Conservation (phyloP, 2,797 vertebrate species). For the Clarias fuscus region DNA sequence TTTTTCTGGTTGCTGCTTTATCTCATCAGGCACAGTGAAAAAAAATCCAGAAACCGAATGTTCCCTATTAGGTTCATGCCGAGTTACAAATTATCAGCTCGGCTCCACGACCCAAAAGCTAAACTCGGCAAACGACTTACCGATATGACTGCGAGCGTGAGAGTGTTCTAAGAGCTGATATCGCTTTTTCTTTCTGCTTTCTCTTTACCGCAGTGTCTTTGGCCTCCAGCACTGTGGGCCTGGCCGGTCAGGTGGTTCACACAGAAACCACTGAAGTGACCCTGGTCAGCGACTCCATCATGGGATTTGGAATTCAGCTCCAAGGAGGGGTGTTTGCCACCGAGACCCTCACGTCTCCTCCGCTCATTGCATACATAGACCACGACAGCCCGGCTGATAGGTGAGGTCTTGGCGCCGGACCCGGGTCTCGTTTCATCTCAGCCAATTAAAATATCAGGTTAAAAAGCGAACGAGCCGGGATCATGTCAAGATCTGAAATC, state of each 20-base stretch:
- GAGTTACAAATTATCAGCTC: background rate
- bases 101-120: background rate
- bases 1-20: background rate
- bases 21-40: too few species aligned
- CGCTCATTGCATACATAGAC: slow-evolving; percentile 96
- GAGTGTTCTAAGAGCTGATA: background rate
- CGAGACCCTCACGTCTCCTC: slow-evolving; percentile 93
- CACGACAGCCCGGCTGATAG: slow-evolving; percentile 95
- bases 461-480: slow-evolving; percentile 12
- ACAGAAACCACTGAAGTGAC: slow-evolving; percentile 94
- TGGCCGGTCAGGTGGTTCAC: slow-evolving; percentile 96
- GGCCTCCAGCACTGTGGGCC: slow-evolving; percentile 93
- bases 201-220: slow-evolving; percentile 83
- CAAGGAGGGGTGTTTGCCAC: slow-evolving; percentile 97
- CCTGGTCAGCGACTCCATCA: slow-evolving; percentile 90
- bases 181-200: slow-evolving; percentile 18
- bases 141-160: background rate
- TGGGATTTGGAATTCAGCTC: slow-evolving; percentile 96
- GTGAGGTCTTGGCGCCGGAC: slow-evolving; percentile 66
- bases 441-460: slow-evolving; percentile 31
- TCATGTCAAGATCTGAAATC: background rate
- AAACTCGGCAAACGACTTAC: too few species aligned
- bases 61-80: background rate
- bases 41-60: background rate
- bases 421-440: slow-evolving; percentile 17